Percentiles rank a stretch among this genome's conserved stretches.
Conservation (phyloP, 2,797 vertebrate species). For the Propithecus perrieri region DNA sequence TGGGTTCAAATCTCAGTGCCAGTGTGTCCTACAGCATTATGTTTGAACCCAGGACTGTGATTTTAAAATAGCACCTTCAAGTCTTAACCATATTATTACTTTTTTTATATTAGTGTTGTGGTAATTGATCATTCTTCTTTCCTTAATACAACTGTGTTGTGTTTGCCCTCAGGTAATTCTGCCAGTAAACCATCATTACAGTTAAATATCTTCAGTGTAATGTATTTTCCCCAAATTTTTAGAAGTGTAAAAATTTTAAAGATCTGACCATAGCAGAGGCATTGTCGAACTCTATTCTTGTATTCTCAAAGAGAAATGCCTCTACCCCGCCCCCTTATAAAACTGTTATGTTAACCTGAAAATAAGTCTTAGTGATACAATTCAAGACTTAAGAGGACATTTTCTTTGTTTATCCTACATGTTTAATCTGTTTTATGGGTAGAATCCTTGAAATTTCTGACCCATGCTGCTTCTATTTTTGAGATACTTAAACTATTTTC, state of each 20-base stretch:
- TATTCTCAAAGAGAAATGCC: not conserved
- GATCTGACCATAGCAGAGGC: not conserved
- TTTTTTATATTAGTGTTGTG: not conserved
- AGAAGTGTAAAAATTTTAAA: not conserved
- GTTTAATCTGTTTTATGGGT: slow-evolving; percentile 9
- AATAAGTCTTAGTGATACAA: not conserved
- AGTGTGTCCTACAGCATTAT: not conserved
- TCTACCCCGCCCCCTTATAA: not conserved
- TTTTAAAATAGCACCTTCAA: not conserved
- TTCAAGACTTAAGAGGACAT: not conserved
- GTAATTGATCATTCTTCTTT: not conserved
- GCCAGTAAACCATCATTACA: not conserved
- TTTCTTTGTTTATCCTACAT: slow-evolving; percentile 17
- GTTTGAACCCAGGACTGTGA: not conserved
- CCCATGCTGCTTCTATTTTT: slow-evolving; percentile 66
- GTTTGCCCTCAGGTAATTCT: not conserved
- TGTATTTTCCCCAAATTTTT: not conserved
- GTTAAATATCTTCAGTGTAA: not conserved
- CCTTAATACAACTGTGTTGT: not conserved
- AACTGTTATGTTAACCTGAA: not conserved
- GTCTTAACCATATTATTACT: not conserved
- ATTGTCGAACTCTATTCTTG: not conserved
- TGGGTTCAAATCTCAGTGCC: not conserved
- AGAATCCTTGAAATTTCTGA: slow-evolving; percentile 66
- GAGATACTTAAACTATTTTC: slow-evolving; percentile 48